phyloP scores from a whole-genome alignment of 2,888 invertebrate species.

The Trichogramma evanescens region DNA sequence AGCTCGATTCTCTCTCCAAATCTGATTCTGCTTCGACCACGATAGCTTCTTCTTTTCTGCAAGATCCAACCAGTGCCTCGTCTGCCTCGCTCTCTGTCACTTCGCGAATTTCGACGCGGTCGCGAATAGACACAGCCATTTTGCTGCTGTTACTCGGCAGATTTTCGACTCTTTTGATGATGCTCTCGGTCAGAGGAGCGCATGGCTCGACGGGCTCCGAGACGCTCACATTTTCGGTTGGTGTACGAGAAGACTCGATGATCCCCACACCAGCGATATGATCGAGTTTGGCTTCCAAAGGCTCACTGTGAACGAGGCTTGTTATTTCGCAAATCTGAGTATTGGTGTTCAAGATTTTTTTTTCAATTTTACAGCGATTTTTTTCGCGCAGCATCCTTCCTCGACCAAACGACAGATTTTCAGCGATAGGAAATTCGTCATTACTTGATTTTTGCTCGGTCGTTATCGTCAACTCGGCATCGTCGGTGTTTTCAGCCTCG shows the following conservation, averaged over 20 bases:
- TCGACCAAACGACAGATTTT: conserved; percentile 23
- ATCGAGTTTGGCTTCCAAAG: conserved; percentile 35
- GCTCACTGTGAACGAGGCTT: conserved; percentile 31
- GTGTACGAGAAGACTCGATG: conserved; percentile 26
- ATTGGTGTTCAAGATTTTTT: conserved; percentile 26
- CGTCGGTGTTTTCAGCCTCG: conserved; percentile 18
- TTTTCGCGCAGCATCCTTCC: conserved; percentile 18
- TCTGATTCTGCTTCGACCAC: conserved; percentile 62
- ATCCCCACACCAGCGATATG: conserved; percentile 41
- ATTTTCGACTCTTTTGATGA: conserved; percentile 28
- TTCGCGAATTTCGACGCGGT: conserved; percentile 38
- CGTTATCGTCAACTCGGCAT: conserved; percentile 25
- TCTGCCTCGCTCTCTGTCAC: conserved; percentile 39
- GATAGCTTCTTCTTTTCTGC: neutral
- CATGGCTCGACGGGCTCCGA: conserved; percentile 35
- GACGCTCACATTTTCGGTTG: conserved; percentile 30
- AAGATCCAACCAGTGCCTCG: conserved; percentile 21
- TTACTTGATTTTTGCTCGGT: conserved; percentile 21
- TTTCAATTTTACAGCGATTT: conserved; percentile 29
- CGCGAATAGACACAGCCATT: conserved; percentile 21
- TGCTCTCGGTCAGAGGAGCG: conserved; percentile 25
- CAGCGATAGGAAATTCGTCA: conserved; percentile 19
- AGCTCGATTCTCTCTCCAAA: conserved; percentile 54
- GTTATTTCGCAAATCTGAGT: conserved; percentile 36
- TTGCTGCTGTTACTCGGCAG: conserved; percentile 24